These are phyloP conservation scores for Germaria angustata DNA, from an alignment of 2,888 invertebrate genomes.

Conservation along the genomic window DNA sequence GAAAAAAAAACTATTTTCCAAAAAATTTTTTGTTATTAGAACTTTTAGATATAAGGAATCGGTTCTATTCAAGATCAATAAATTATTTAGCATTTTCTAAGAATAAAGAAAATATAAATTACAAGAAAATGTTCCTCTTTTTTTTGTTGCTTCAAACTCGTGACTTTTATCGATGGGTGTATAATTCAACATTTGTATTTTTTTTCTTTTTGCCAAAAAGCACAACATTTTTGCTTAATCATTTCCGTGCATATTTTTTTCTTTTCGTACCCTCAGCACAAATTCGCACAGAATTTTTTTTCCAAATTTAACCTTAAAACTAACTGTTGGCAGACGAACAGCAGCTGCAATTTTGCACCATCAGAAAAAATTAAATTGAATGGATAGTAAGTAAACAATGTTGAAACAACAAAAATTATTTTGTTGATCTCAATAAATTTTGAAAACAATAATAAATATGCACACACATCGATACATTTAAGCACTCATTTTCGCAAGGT, in stretches of 20 bases:
- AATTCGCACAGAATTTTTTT: slow-evolving; percentile 19
- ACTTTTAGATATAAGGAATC: too few species aligned
- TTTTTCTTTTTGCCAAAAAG: neutral
- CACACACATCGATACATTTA: neutral
- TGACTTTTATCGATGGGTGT: neutral
- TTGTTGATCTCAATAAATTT: slow-evolving; percentile 44
- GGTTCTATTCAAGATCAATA: too few species aligned
- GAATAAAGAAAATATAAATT: too few species aligned
- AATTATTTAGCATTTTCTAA: too few species aligned
- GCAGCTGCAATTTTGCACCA: slow-evolving; percentile 52
- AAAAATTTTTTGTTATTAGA: too few species aligned
- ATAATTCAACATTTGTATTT: neutral
- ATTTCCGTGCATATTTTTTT: slow-evolving; percentile 42
- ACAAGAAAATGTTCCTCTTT: too few species aligned
- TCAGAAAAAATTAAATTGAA: neutral
- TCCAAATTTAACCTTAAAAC: slow-evolving; percentile 57
- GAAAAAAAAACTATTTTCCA: too few species aligned
- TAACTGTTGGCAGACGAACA: slow-evolving; percentile 13
- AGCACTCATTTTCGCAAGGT: slow-evolving; percentile 52
- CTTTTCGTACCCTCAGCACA: neutral
- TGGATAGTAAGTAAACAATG: slow-evolving; percentile 9
- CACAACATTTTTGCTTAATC: slow-evolving; percentile 26
- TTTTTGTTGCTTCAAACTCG: neutral
- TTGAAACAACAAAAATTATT: slow-evolving; percentile 34
- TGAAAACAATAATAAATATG: slow-evolving; percentile 15